phyloP scores from a whole-genome alignment of 2,797 vertebrate genomes.

The Peromyscus eremicus region DNA sequence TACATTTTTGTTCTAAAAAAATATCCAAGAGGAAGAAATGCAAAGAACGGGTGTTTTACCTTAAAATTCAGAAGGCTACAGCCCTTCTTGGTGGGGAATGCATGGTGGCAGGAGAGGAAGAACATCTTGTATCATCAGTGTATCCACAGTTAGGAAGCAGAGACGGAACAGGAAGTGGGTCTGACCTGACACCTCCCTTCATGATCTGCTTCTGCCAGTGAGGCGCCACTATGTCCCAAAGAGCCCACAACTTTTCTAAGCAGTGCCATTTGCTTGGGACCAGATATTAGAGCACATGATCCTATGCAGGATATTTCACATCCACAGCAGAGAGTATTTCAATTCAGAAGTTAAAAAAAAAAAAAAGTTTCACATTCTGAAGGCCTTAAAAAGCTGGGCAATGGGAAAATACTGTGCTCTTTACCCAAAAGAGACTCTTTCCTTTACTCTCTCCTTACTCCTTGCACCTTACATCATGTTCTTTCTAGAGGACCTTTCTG shows the following conservation, averaged over 20 bases:
- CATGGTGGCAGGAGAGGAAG: neutral
- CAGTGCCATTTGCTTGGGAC: neutral
- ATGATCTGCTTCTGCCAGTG: neutral
- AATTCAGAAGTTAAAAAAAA: neutral
- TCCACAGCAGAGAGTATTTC: neutral
- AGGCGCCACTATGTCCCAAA: neutral
- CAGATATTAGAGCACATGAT: neutral
- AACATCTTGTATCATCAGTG: neutral
- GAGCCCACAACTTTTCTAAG: neutral
- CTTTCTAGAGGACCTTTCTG: neutral
- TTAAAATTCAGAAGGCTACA: neutral
- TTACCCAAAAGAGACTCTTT: neutral
- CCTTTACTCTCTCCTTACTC: neutral
- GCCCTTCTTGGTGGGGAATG: neutral
- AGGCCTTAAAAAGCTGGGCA: neutral
- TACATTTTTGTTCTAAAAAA: neutral
- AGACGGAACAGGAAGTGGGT: neutral
- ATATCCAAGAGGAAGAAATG: neutral
- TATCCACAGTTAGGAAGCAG: neutral
- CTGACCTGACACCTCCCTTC: neutral
- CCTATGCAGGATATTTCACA: neutral
- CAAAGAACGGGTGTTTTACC: neutral
- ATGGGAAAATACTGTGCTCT: neutral
- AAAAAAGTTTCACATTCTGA: neutral
- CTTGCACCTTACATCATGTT: no score